These are phyloP conservation scores for Holothuria glaberrima DNA, from an alignment of 35 echinoderm and acorn worm genomes.

Conservation along the genomic window DNA sequence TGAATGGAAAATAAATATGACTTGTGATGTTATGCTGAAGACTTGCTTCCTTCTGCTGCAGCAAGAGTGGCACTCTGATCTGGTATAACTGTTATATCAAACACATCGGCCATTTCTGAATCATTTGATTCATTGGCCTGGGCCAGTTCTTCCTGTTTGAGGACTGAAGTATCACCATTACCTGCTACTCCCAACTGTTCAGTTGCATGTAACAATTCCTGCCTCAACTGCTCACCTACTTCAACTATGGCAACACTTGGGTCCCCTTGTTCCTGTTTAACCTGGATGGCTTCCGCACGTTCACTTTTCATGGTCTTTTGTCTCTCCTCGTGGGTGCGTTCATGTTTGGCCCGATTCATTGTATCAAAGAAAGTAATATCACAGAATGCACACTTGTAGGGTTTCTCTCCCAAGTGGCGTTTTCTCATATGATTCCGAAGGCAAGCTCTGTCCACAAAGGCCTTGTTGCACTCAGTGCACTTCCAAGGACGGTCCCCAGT, in stretches of 20 bases:
- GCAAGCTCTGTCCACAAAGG: constrained; percentile 44
- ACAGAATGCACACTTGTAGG: constrained; percentile 47
- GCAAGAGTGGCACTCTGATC: constrained; percentile 6
- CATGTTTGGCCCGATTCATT: constrained; percentile 32
- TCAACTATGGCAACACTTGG: not conserved
- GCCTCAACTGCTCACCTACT: not conserved
- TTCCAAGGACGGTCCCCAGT: constrained; percentile 53
- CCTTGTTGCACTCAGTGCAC: constrained; percentile 40
- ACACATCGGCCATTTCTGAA: not conserved
- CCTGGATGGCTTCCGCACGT: not conserved
- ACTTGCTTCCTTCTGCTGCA: not conserved
- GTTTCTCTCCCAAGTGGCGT: constrained; percentile 20
- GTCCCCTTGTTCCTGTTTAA: constrained; percentile 16
- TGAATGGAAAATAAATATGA: not conserved
- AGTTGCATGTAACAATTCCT: not conserved
- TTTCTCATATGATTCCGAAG: constrained; percentile 55
- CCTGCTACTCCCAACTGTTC: not conserved
- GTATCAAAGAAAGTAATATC: constrained; percentile 50
- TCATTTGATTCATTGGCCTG: not conserved
- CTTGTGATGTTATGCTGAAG: not conserved
- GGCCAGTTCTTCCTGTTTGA: constrained; percentile 15
- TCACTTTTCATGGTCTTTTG: constrained; percentile 24
- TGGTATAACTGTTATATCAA: constrained; percentile 47
- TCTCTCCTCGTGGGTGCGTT: constrained; percentile 43
- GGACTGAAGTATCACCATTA: not conserved